Evolutionary conservation across 2,797 vertebrate genomes (phyloP).

Genomic region (Enoplosus armatus): DNA sequence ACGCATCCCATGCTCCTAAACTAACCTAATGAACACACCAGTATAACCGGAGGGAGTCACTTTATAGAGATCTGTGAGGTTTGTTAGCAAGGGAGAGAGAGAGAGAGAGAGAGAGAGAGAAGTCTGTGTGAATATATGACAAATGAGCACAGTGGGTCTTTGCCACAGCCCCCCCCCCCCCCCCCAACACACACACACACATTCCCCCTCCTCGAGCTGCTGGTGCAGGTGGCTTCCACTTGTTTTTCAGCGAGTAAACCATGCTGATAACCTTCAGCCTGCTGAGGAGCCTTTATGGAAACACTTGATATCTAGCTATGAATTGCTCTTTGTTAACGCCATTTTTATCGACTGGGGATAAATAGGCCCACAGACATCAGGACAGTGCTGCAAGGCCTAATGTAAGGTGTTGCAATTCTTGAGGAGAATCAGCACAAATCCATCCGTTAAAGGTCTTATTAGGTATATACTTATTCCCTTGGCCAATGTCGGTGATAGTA

Average conservation of each 20-base stretch:
- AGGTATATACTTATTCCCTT: no score
- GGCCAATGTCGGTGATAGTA: background rate
- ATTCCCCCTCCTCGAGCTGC: background rate
- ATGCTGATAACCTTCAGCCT: conserved; percentile 27
- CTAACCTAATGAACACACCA: background rate
- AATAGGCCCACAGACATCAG: background rate
- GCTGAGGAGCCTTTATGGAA: conserved; percentile 13
- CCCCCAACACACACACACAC: background rate
- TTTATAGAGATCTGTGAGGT: background rate
- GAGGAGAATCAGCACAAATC: conserved; percentile 1
- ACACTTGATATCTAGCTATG: conserved; percentile 10
- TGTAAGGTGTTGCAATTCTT: background rate
- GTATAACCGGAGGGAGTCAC: background rate
- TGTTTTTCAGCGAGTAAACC: conserved; percentile 27
- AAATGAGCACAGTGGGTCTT: background rate
- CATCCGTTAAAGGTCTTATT: background rate
- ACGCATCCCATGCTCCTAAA: background rate
- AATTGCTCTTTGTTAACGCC: conserved; percentile 28
- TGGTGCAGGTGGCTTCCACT: conserved; percentile 15
- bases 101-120: no score
- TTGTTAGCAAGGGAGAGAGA: background rate
- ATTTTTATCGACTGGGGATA: background rate
- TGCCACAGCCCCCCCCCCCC: background rate
- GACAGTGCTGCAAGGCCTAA: background rate
- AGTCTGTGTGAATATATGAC: background rate